Percentiles rank a stretch among this genome's conserved stretches.
phyloP scores from a whole-genome alignment of 2,113 vertebrate genomes.

The Onychorhynchus coronatus region DNA sequence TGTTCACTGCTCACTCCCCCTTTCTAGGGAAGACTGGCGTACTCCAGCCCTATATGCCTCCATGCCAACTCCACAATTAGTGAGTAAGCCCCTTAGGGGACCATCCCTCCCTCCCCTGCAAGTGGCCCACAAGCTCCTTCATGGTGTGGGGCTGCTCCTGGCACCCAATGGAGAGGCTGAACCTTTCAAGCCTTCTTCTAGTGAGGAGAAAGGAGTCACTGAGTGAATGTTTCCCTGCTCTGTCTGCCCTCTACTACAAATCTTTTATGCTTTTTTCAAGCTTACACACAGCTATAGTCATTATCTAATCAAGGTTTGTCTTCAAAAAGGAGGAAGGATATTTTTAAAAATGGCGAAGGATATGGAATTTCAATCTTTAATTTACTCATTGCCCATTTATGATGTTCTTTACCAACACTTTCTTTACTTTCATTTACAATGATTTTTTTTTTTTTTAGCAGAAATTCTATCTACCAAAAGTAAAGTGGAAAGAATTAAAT shows the following conservation, averaged over 20 bases:
- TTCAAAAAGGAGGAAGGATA: background rate
- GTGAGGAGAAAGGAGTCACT: background rate
- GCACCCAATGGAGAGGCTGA: accelerated
- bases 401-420: background rate
- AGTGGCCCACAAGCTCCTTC: background rate
- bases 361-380: background rate
- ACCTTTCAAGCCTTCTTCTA: background rate
- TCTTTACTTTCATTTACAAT: background rate
- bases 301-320: background rate
- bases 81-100: accelerated
- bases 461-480: background rate
- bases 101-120: accelerated
- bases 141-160: background rate
- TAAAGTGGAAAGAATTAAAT: background rate
- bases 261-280: background rate
- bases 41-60: background rate
- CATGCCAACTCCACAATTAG: background rate
- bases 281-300: background rate
- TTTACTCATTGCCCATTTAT: background rate
- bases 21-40: background rate
- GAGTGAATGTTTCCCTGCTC: background rate
- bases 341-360: background rate
- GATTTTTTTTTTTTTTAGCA: background rate
- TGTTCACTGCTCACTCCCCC: background rate
- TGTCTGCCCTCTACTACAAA: background rate